A percentile compares a stretch with the other conserved stretches of the same genome.
Evolutionary conservation across 2,113 vertebrate genomes (phyloP).

Genomic region (Microcebus griseorufus): DNA sequence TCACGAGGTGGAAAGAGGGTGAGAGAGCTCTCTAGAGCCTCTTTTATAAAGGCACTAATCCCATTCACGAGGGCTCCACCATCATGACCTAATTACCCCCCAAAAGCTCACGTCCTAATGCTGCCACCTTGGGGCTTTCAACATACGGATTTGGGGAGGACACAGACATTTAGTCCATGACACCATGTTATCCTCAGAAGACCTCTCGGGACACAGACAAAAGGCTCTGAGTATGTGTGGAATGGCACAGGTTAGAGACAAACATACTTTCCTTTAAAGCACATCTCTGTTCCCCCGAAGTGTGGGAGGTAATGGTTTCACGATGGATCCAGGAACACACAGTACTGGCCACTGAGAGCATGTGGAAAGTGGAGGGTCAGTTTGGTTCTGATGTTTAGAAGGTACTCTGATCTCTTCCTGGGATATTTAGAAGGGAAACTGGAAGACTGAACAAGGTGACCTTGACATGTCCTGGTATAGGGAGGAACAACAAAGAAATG

Average conservation of each 20-base stretch:
- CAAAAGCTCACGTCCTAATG: no score
- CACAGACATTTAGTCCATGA: background rate
- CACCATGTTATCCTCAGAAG: background rate
- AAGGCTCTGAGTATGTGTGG: background rate
- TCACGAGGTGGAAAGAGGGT: fast-evolving
- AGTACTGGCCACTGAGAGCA: background rate
- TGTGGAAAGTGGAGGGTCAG: background rate
- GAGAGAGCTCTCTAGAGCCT: background rate
- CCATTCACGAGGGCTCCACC: background rate
- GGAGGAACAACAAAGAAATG: background rate
- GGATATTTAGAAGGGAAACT: background rate
- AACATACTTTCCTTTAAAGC: background rate
- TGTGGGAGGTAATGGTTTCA: background rate
- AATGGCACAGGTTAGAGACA: background rate
- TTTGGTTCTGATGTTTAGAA: background rate
- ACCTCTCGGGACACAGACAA: background rate
- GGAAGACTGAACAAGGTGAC: background rate
- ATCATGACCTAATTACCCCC: background rate
- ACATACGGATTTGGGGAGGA: background rate
- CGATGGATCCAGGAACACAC: background rate
- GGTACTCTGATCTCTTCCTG: background rate
- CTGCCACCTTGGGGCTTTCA: background rate
- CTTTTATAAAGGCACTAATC: background rate
- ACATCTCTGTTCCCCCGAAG: background rate
- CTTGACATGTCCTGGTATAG: background rate